A percentile compares a stretch with the other conserved stretches of the same genome.
These are phyloP conservation scores for Oryzias sinensis DNA, from an alignment of 2,797 vertebrate species.

Conservation along the genomic window DNA sequence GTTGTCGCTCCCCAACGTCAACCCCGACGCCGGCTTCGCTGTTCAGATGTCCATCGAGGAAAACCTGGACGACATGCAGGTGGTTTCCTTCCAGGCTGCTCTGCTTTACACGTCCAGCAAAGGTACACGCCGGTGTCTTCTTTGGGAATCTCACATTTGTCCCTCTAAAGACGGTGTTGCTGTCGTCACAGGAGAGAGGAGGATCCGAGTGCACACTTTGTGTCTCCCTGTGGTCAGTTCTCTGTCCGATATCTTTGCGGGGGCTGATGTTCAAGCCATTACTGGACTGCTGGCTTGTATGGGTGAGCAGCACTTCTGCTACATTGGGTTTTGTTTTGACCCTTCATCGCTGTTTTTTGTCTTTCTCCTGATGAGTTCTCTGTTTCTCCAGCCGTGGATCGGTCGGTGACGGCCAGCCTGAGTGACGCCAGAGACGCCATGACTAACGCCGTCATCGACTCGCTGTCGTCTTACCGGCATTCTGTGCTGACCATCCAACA, in stretches of 20 bases:
- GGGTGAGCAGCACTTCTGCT: constrained; percentile 77
- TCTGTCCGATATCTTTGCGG: constrained; percentile 90
- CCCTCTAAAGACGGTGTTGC: background rate
- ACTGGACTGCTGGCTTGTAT: constrained; percentile 91
- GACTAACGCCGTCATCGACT: constrained; percentile 92
- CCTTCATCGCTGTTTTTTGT: background rate
- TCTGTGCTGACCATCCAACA: constrained; percentile 88
- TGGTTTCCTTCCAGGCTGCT: constrained; percentile 95
- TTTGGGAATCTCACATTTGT: too few relatives aligned
- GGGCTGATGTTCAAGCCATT: constrained; percentile 94
- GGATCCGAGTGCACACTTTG: constrained; percentile 96
- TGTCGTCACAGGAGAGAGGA: constrained; percentile 84
- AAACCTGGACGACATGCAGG: constrained; percentile 89
- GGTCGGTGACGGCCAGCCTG: constrained; percentile 86
- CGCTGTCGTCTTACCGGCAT: constrained; percentile 84
- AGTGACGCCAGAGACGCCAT: constrained; percentile 92
- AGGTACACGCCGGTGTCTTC: constrained; percentile 71
- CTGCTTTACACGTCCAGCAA: constrained; percentile 97
- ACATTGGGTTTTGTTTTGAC: too few relatives aligned
- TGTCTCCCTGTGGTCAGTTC: constrained; percentile 93
- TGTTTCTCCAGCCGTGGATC: constrained; percentile 83
- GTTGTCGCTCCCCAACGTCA: constrained; percentile 92
- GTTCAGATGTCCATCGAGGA: constrained; percentile 98
- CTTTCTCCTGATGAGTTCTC: background rate
- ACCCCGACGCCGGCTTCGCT: constrained; percentile 93